Evolutionary conservation across 2,113 vertebrate genomes (phyloP).

Genomic region (Peromyscus maniculatus): DNA sequence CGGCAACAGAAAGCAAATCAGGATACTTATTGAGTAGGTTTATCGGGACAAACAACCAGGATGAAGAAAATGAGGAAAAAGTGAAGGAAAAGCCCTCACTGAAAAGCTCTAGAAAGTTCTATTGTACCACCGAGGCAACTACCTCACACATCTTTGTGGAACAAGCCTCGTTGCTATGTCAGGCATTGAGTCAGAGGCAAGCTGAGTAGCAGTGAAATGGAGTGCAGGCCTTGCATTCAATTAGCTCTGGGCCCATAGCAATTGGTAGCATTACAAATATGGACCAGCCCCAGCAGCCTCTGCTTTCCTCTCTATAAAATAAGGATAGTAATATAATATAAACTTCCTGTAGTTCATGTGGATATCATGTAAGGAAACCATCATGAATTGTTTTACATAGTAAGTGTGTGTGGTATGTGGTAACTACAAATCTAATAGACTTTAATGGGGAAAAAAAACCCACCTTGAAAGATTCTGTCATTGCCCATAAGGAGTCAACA

Average conservation of each 20-base stretch:
- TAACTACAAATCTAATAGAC: not conserved
- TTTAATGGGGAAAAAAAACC: not conserved
- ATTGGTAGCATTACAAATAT: not conserved
- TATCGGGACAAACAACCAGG: not conserved
- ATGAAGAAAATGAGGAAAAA: not conserved
- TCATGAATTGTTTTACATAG: not conserved
- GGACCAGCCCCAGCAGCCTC: not conserved
- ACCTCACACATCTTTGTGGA: rapidly evolving
- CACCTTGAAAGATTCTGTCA: not conserved
- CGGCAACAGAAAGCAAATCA: not conserved
- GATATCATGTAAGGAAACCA: not conserved
- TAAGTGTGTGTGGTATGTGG: not conserved
- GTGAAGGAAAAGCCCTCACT: not conserved
- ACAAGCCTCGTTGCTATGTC: no score
- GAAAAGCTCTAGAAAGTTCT: not conserved
- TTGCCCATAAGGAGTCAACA: not conserved
- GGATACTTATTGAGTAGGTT: not conserved
- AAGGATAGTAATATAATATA: not conserved
- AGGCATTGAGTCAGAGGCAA: no score
- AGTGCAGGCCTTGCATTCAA: not conserved
- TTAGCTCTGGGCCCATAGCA: not conserved
- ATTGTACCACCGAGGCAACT: rapidly evolving
- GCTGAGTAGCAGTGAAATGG: not conserved
- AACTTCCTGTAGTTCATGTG: not conserved
- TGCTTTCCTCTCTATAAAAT: not conserved